phyloP scores from a whole-genome alignment of 2,113 vertebrate species.

The Calyptomena viridis region DNA sequence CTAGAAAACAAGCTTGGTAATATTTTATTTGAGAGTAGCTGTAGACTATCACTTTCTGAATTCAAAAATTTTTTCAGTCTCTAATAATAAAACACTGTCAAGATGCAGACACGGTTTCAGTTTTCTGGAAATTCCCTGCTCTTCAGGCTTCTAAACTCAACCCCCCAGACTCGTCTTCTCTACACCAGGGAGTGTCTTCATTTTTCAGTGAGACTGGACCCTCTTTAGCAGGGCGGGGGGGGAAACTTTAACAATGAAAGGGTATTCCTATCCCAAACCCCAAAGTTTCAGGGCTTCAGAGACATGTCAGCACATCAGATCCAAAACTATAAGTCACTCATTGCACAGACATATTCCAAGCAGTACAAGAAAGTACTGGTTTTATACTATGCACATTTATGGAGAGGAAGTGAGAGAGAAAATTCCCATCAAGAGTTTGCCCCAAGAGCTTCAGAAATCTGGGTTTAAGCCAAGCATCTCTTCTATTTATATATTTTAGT shows the following conservation, averaged over 20 bases:
- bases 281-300: neutral
- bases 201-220: neutral
- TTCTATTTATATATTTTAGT: conserved; percentile 52
- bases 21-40: neutral
- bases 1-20: neutral
- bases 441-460: neutral
- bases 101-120: neutral
- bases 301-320: neutral
- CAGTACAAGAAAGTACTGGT: neutral
- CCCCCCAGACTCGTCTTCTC: neutral
- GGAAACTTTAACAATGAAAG: neutral
- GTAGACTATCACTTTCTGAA: neutral
- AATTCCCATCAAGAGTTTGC: conserved; percentile 4
- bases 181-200: neutral
- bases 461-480: neutral
- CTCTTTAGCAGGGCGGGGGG: neutral
- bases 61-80: neutral
- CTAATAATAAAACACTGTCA: neutral
- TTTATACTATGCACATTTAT: conserved; percentile 1
- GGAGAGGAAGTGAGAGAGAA: conserved; percentile 20
- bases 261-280: neutral
- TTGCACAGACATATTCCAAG: neutral
- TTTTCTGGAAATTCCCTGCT: conserved; percentile 60
- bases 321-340: neutral
- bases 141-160: neutral